Conservation (phyloP, 2,888 invertebrate genomes). For the Trachelus iudaicus region DNA sequence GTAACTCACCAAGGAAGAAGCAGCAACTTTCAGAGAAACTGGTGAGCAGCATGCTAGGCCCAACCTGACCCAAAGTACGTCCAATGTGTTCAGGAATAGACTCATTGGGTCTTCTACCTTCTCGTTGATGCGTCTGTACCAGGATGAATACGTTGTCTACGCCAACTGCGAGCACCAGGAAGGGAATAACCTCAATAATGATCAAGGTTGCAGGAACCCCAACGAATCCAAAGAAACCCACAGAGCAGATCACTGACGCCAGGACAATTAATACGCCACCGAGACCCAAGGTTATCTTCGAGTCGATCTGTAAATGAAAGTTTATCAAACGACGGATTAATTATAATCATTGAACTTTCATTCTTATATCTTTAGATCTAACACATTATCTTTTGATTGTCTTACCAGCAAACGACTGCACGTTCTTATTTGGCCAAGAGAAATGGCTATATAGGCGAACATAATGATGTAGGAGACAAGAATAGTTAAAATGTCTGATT, state of each 20-base stretch:
- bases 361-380: neutral
- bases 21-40: slow-evolving; percentile 95
- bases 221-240: slow-evolving; percentile 92
- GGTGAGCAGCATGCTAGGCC: slow-evolving; percentile 96
- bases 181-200: slow-evolving; percentile 98
- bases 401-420: slow-evolving; percentile 73
- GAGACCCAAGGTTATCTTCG: slow-evolving; percentile 94
- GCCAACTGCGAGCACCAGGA: slow-evolving; percentile 96
- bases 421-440: slow-evolving; percentile 87
- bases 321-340: neutral
- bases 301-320: slow-evolving; percentile 77
- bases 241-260: slow-evolving; percentile 90
- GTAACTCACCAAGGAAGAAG: slow-evolving; percentile 83
- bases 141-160: slow-evolving; percentile 99
- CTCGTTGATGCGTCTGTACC: slow-evolving; percentile 93
- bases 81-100: slow-evolving; percentile 89
- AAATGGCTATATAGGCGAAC: slow-evolving; percentile 96
- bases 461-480: slow-evolving; percentile 95
- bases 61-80: slow-evolving; percentile 90
- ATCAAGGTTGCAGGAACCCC: slow-evolving; percentile 94
- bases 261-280: slow-evolving; percentile 95
- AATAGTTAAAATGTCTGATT: slow-evolving; percentile 93
- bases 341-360: neutral
- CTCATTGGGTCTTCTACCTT: slow-evolving; percentile 78
- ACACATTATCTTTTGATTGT: slow-evolving; percentile 4